Percentiles rank a stretch among this genome's conserved stretches.
Conservation (phyloP, 1,140 invertebrate species). For the Platyura marginata region DNA sequence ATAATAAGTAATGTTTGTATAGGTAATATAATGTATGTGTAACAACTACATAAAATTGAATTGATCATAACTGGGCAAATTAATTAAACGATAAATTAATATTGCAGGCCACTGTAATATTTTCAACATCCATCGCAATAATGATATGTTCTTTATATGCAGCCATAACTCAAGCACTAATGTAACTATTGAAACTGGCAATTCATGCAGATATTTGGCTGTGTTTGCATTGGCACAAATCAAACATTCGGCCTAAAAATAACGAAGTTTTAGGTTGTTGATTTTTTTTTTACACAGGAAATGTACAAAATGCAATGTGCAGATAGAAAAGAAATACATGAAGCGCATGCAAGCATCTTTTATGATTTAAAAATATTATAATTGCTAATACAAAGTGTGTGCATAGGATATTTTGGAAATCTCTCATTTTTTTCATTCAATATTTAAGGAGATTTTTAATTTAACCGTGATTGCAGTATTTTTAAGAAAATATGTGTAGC, state of each 20-base stretch:
- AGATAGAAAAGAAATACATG: too few relatives aligned
- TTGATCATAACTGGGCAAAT: constrained; percentile 3
- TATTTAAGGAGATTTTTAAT: too few relatives aligned
- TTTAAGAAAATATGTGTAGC: too few relatives aligned
- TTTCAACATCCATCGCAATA: constrained; percentile 10
- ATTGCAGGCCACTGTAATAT: constrained; percentile 12
- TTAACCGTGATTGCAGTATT: too few relatives aligned
- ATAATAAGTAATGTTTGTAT: background rate
- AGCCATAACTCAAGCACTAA: constrained; percentile 10
- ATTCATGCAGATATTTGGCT: constrained; percentile 11
- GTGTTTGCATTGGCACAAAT: constrained; percentile 9
- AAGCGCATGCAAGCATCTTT: too few relatives aligned
- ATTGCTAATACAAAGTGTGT: too few relatives aligned
- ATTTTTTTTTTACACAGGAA: too few relatives aligned
- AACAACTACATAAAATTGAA: background rate
- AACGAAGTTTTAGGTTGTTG: constrained; percentile 1
- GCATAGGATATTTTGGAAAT: too few relatives aligned
- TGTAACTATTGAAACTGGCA: constrained; percentile 7
- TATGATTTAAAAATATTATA: too few relatives aligned
- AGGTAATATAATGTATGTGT: background rate
- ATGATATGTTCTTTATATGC: constrained; percentile 8
- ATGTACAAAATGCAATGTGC: too few relatives aligned
- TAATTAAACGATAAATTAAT: constrained; percentile 10
- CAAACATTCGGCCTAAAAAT: constrained; percentile 7
- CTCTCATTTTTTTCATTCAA: too few relatives aligned